Conservation (phyloP, 2,888 invertebrate genomes). For the Acanthosepion pharaonis region DNA sequence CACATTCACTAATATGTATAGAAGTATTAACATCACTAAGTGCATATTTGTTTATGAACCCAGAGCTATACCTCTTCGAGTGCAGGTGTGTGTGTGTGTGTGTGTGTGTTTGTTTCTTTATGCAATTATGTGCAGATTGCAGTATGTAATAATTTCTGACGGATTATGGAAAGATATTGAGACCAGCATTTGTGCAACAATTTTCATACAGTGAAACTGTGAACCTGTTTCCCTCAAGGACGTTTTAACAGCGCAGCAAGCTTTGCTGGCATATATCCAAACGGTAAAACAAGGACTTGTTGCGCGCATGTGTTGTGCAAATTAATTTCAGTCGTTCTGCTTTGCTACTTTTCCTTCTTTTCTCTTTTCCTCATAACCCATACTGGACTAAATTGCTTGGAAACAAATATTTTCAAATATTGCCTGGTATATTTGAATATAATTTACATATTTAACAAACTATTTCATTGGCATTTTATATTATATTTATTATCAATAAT, state of each 20-base stretch:
- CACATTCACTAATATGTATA: no score
- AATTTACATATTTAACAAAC: neutral
- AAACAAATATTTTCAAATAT: neutral
- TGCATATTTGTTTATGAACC: no score
- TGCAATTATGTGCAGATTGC: no score
- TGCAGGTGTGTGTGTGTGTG: neutral
- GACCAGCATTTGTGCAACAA: neutral
- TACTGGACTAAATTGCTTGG: neutral
- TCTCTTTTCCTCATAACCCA: neutral
- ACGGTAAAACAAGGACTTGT: neutral
- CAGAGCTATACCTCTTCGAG: neutral
- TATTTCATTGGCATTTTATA: neutral
- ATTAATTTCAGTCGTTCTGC: neutral
- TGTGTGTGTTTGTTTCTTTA: neutral
- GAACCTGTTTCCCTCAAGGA: constrained; percentile 33
- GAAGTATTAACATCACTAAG: no score
- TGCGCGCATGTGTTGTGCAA: neutral
- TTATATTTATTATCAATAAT: neutral
- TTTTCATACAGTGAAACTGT: neutral
- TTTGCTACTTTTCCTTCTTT: neutral
- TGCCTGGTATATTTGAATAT: neutral
- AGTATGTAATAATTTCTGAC: no score
- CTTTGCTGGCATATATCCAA: neutral
- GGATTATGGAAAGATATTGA: neutral
- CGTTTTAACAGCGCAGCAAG: neutral